phyloP scores from a whole-genome alignment of 2,888 invertebrate species.

The Cheilosia vernalis region DNA sequence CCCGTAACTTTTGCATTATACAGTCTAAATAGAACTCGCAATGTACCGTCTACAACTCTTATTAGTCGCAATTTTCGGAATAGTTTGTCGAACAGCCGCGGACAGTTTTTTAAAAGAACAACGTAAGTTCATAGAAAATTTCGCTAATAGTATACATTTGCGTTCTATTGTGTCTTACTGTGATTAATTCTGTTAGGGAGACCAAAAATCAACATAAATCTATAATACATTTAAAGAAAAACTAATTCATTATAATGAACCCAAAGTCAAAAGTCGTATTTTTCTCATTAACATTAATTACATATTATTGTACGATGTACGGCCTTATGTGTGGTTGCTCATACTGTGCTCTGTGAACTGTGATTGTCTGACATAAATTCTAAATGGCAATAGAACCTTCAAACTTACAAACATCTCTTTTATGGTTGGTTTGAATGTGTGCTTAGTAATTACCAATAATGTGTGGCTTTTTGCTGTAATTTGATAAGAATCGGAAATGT shows the following conservation, averaged over 20 bases:
- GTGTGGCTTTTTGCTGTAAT: too few relatives aligned
- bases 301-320: not conserved
- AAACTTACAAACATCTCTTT: too few relatives aligned
- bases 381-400: too few relatives aligned
- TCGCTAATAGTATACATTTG: not conserved
- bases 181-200: too few relatives aligned
- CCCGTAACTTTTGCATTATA: conserved; percentile 11
- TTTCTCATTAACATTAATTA: not conserved
- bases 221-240: too few relatives aligned
- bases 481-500: too few relatives aligned
- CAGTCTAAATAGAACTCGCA: conserved; percentile 2
- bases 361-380: not conserved
- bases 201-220: too few relatives aligned
- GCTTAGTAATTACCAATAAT: too few relatives aligned
- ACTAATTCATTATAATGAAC: too few relatives aligned
- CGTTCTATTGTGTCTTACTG: not conserved
- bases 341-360: not conserved
- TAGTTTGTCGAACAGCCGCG: conserved; percentile 21
- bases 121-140: conserved; percentile 37
- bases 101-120: conserved; percentile 36
- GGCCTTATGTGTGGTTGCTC: not conserved
- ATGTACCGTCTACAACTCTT: conserved; percentile 1
- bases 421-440: too few relatives aligned
- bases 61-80: conserved; percentile 9
- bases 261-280: not conserved